phyloP scores from a whole-genome alignment of 2,113 vertebrate genomes.

The Pitta sordida region DNA sequence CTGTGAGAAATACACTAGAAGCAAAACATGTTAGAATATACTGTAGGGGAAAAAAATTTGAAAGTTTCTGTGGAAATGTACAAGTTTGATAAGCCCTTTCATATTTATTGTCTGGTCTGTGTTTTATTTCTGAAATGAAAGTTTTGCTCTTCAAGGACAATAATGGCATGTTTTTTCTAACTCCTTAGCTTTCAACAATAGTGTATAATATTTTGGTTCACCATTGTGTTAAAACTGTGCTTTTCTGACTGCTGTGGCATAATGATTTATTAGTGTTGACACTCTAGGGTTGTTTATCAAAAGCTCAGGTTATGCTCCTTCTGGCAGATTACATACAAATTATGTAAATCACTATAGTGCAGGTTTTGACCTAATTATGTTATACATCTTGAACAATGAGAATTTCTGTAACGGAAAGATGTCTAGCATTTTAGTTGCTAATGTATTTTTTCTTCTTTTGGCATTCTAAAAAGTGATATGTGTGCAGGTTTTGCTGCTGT shows the following conservation, averaged over 20 bases:
- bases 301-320: slow-evolving; percentile 49
- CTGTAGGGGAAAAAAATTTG: background rate
- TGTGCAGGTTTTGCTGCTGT: background rate
- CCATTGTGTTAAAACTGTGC: slow-evolving; percentile 25
- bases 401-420: slow-evolving; percentile 41
- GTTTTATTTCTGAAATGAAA: background rate
- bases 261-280: slow-evolving; percentile 16
- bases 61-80: background rate
- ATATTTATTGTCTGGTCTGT: background rate
- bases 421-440: background rate
- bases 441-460: background rate
- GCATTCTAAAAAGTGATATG: background rate
- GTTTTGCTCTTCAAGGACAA: background rate
- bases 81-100: background rate
- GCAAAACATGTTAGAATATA: background rate
- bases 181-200: background rate
- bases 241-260: slow-evolving; percentile 39
- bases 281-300: slow-evolving; percentile 11
- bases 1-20: background rate
- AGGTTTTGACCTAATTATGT: slow-evolving; percentile 61
- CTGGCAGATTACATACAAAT: slow-evolving; percentile 70
- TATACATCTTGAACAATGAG: slow-evolving; percentile 29
- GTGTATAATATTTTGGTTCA: background rate
- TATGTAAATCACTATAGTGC: slow-evolving; percentile 55
- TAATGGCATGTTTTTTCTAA: background rate